These are phyloP conservation scores for Parelbella ahira DNA, from an alignment of 2,888 invertebrate species.

Conservation along the genomic window DNA sequence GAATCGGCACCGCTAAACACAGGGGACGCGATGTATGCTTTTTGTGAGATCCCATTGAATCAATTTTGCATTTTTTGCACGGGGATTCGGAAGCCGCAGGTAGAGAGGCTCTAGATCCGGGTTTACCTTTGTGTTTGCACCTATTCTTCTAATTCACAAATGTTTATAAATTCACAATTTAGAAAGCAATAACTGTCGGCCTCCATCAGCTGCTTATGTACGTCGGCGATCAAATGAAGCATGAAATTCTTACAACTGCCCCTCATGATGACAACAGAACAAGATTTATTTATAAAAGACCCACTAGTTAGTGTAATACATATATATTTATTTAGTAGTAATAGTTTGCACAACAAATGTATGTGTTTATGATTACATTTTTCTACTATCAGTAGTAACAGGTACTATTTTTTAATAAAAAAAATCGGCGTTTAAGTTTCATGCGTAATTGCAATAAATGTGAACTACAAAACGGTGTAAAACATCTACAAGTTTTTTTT, in stretches of 20 bases:
- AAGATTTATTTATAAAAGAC: conserved; percentile 2
- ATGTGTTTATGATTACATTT: no score
- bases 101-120: conserved; percentile 76
- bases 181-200: conserved; percentile 69
- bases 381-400: no score
- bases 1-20: conserved; percentile 67
- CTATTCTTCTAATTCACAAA: conserved; percentile 60
- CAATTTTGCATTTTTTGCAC: conserved; percentile 69
- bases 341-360: no score
- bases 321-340: no score
- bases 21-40: conserved; percentile 65
- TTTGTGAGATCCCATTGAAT: conserved; percentile 68
- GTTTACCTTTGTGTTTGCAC: conserved; percentile 52
- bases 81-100: conserved; percentile 78
- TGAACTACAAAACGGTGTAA: no score
- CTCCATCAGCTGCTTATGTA: conserved; percentile 66
- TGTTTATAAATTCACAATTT: conserved; percentile 76
- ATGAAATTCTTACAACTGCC: conserved; percentile 27
- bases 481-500: no score
- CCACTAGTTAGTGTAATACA: no score
- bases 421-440: no score
- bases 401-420: no score
- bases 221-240: conserved; percentile 55
- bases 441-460: no score
- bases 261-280: conserved; percentile 27